phyloP scores from a whole-genome alignment of 2,113 vertebrate species.

The Anseranas semipalmata region DNA sequence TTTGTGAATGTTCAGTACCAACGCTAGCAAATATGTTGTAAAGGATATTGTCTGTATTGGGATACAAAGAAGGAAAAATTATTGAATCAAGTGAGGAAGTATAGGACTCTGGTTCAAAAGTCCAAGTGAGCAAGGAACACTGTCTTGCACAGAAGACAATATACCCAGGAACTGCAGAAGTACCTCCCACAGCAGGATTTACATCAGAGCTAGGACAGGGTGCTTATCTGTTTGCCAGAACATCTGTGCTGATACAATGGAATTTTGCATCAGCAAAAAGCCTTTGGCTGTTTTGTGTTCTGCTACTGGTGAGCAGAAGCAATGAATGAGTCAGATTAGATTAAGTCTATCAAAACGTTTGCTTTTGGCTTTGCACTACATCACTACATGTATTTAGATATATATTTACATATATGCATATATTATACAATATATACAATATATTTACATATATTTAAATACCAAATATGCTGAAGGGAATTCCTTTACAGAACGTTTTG shows the following conservation, averaged over 20 bases:
- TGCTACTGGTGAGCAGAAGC: background rate
- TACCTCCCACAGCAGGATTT: background rate
- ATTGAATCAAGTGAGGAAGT: background rate
- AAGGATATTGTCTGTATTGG: background rate
- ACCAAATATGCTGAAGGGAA: background rate
- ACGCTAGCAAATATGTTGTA: background rate
- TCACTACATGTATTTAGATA: background rate
- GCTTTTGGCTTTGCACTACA: background rate
- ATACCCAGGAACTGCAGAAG: background rate
- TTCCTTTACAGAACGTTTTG: background rate
- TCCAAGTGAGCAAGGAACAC: background rate
- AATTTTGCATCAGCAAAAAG: background rate
- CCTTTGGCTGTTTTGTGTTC: background rate
- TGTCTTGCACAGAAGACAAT: background rate
- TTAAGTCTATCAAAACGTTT: background rate
- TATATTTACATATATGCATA: background rate
- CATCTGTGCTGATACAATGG: background rate
- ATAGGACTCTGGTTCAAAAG: background rate
- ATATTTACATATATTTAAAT: background rate
- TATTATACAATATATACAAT: background rate
- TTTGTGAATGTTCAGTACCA: background rate
- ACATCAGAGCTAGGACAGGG: background rate
- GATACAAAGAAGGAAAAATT: background rate
- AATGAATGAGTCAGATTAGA: background rate
- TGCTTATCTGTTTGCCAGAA: background rate